These are phyloP conservation scores for Caenorhabditis afra DNA, from an alignment of 2,888 invertebrate species.

Conservation along the genomic window DNA sequence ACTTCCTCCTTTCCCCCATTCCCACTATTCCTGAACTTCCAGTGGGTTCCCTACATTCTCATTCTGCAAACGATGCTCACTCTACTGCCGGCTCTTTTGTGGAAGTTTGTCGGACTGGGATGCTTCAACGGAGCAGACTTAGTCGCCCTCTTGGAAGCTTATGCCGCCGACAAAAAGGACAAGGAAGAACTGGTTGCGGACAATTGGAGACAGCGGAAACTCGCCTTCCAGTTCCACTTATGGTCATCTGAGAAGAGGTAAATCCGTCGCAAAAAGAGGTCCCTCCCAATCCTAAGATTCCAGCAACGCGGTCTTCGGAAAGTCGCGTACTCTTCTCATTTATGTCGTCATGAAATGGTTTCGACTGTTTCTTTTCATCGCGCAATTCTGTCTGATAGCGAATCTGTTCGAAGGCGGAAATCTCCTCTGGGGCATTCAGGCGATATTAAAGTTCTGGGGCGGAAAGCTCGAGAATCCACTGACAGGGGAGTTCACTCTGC, in stretches of 20 bases:
- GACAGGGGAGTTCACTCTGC: slow-evolving; percentile 19
- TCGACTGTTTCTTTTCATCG: slow-evolving; percentile 18
- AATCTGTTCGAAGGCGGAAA: slow-evolving; percentile 44
- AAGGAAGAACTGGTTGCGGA: not conserved
- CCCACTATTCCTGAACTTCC: slow-evolving; percentile 1
- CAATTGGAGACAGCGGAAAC: not conserved
- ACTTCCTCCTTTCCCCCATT: too few species aligned
- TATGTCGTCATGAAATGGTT: slow-evolving; percentile 51
- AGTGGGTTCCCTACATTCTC: slow-evolving; percentile 32
- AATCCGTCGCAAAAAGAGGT: not conserved
- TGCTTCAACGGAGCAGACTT: slow-evolving; percentile 22
- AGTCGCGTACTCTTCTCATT: slow-evolving; percentile 13
- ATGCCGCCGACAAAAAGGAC: not conserved
- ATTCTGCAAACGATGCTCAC: slow-evolving; percentile 4
- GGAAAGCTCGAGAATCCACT: slow-evolving; percentile 11
- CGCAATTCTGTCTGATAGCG: slow-evolving; percentile 45
- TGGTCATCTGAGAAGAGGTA: slow-evolving; percentile 8
- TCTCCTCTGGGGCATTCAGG: slow-evolving; percentile 49
- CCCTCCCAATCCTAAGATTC: not conserved
- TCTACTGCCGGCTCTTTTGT: slow-evolving; percentile 32
- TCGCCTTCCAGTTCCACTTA: slow-evolving; percentile 6
- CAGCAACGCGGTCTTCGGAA: slow-evolving; percentile 9
- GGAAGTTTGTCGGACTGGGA: slow-evolving; percentile 42
- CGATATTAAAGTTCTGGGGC: not conserved
- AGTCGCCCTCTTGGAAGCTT: slow-evolving; percentile 5